Base-by-base conservation (phyloP, 1,140 invertebrate species). In the Aleiodes sp. region DNA sequence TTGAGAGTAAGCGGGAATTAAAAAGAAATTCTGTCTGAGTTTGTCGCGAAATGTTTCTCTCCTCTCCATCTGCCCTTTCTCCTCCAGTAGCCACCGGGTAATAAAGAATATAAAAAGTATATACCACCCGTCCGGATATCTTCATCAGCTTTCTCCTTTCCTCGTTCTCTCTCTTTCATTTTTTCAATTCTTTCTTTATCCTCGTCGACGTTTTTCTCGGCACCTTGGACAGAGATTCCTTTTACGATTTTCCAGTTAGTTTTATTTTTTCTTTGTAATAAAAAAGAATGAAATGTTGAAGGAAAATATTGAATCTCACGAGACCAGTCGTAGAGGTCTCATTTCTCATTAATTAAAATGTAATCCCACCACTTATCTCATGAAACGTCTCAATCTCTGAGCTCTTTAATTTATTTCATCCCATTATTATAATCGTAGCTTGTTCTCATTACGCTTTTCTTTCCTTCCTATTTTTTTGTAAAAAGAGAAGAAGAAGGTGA, bases 1-100 rank as follows among this genome's bases (percentile, higher is more conserved):
- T 82, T 84, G 78, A 79, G 79, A 78, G 78, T 84, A 83, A 84
- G 83, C 80, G 82, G 76, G 80, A 81, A 84, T 84, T 85, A 85
- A 85, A 84, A 84, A 78, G 75, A 77, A 78, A 19, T 52, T 52
- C 76, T 69, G 69, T 74, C 77, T 74, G 75, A 74, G 64, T 71
- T 74, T 74, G 72, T 74, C 72, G 66, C 63, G 63, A 41, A 68
- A 68, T 71, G 70, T 68, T 72, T 70, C 57, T 65, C 66, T 72
- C 37, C 43, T 39, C 52, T 43, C 41, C 28, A 1, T 26, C 56
- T 69, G 21, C n/a, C n/a, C n/a, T n/a, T n/a, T n/a, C n/a, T n/a
- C n/a, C 61, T 62, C 64, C 43, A 39, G 33, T 68, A 65, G 69
- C 68, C 70, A 65, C 68, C 56, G 66, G 62, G 66, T 59, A 59